These are phyloP conservation scores for Lathamus discolor DNA, from an alignment of 2,113 vertebrate species.

Conservation along the genomic window DNA sequence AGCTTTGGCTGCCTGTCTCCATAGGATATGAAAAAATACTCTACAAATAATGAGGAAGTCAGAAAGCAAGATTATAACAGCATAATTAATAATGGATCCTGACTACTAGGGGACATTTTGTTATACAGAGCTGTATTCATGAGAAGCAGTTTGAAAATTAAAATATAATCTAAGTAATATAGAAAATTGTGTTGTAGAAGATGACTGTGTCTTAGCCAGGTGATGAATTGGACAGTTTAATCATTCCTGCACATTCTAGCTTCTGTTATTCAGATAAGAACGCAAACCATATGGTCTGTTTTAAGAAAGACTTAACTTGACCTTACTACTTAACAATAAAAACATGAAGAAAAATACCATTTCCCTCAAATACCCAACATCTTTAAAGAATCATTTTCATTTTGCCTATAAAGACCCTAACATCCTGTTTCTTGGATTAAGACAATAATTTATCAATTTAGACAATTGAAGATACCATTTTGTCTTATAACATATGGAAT, in stretches of 20 bases:
- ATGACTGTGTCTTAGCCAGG: neutral
- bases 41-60: slow-evolving; percentile 19
- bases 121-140: neutral
- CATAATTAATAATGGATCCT: slow-evolving; percentile 7
- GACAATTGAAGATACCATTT: neutral
- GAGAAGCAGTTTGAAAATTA: neutral
- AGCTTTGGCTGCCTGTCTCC: neutral
- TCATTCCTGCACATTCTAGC: neutral
- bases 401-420: neutral
- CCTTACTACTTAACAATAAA: neutral
- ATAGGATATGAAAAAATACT: neutral
- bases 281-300: neutral
- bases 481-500: neutral
- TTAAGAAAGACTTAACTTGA: neutral
- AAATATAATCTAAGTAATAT: neutral
- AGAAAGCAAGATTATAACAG: neutral
- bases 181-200: neutral
- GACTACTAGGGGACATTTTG: neutral
- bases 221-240: neutral
- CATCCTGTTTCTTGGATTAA: neutral
- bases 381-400: neutral
- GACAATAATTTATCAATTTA: neutral
- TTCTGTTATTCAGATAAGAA: neutral
- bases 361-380: neutral
- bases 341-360: neutral